These are phyloP conservation scores for Bufo gargarizans DNA, from an alignment of 2,113 vertebrate genomes.

Conservation along the genomic window DNA sequence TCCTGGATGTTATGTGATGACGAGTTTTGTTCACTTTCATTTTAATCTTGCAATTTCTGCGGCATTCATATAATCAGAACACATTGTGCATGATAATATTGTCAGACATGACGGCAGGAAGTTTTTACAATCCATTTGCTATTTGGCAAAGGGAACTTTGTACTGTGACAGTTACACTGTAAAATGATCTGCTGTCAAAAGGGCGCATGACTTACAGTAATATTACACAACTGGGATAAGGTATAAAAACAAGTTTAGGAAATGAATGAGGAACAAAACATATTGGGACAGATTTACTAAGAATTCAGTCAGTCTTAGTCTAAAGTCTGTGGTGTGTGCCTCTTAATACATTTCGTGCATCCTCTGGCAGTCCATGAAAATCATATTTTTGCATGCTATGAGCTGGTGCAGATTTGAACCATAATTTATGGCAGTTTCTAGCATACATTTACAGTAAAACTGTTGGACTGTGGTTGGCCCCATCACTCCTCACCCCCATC, in stretches of 20 bases:
- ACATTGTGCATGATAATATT: background rate
- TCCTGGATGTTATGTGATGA: background rate
- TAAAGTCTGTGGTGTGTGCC: too few species aligned
- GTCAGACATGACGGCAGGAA: background rate
- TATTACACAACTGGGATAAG: background rate
- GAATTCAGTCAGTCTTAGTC: too few species aligned
- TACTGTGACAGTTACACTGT: background rate
- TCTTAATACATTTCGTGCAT: too few species aligned
- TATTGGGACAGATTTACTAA: too few species aligned
- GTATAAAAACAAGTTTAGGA: background rate
- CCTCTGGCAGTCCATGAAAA: too few species aligned
- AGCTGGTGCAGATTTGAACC: too few species aligned
- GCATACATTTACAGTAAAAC: too few species aligned
- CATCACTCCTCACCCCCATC: too few species aligned
- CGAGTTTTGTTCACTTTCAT: background rate
- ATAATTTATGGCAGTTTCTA: too few species aligned
- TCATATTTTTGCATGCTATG: too few species aligned
- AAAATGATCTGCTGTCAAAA: background rate
- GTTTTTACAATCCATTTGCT: background rate
- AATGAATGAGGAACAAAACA: background rate
- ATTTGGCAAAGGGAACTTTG: background rate
- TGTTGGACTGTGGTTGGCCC: too few species aligned
- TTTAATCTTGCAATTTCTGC: background rate
- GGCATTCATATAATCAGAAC: background rate
- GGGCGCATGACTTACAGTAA: background rate